phyloP scores from a whole-genome alignment of 2,113 vertebrate genomes.

The Aphyosemion australe region DNA sequence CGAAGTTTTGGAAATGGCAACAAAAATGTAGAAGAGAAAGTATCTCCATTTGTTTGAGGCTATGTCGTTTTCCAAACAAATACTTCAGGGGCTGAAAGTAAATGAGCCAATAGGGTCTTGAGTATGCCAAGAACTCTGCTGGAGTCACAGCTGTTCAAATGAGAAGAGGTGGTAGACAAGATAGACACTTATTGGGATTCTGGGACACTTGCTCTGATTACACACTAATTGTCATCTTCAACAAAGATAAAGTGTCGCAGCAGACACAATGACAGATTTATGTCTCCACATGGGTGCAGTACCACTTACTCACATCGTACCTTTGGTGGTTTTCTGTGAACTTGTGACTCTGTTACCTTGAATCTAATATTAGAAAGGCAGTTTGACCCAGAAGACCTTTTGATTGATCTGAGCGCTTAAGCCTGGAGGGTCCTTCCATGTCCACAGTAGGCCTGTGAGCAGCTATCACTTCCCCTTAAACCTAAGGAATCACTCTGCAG shows the following conservation, averaged over 20 bases:
- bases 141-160: conserved; percentile 71
- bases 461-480: conserved; percentile 67
- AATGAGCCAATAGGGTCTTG: conserved; percentile 57
- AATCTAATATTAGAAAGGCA: conserved; percentile 37
- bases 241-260: conserved; percentile 57
- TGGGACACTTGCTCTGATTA: conserved; percentile 62
- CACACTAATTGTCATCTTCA: conserved; percentile 61
- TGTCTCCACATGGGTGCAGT: conserved; percentile 22
- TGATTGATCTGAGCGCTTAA: conserved; percentile 66
- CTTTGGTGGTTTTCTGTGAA: not conserved
- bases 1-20: not conserved
- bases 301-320: not conserved
- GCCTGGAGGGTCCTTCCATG: conserved; percentile 57
- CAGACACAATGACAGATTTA: conserved; percentile 42
- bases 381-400: conserved; percentile 46
- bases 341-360: conserved; percentile 14
- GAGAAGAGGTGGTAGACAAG: conserved; percentile 41
- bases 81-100: conserved; percentile 49
- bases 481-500: conserved; percentile 60
- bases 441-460: conserved; percentile 55
- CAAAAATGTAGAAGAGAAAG: not conserved
- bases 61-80: conserved; percentile 43
- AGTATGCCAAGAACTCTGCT: conserved; percentile 67
- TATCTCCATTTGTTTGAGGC: conserved; percentile 35
- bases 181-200: conserved; percentile 63